phyloP scores from a whole-genome alignment of 2,113 vertebrate genomes.

The Thymallus thymallus region DNA sequence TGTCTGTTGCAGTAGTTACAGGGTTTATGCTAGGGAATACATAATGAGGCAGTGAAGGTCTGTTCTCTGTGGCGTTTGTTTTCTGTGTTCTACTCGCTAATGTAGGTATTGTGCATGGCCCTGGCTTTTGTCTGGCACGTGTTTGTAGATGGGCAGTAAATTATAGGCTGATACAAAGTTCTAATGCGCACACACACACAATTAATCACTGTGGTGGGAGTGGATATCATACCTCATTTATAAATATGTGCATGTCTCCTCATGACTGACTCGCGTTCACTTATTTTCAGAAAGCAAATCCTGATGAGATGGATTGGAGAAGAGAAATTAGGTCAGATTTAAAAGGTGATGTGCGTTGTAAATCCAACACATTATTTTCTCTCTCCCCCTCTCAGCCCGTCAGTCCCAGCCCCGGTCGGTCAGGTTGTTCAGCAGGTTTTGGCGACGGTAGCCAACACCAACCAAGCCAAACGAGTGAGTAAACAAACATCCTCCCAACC shows the following conservation, averaged over 20 bases:
- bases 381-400: conserved; percentile 66
- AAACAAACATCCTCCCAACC: too few relatives aligned
- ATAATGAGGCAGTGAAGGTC: neutral
- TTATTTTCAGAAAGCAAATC: neutral
- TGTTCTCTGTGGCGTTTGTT: neutral
- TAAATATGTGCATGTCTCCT: neutral
- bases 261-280: neutral
- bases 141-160: neutral
- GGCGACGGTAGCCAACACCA: conserved; percentile 74
- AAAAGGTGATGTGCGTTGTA: neutral
- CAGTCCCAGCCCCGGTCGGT: conserved; percentile 70
- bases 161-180: neutral
- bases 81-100: neutral
- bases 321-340: neutral
- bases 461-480: conserved; percentile 77
- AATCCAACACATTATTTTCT: neutral
- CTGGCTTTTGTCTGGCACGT: neutral
- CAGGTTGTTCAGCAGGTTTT: conserved; percentile 77
- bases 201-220: neutral
- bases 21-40: neutral
- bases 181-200: neutral
- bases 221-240: neutral
- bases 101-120: neutral
- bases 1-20: neutral
- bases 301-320: neutral